Evolutionary conservation across 2,113 vertebrate species (phyloP), one percentile per base, ranked within the genome.

Genomic region (Hippolais icterina): DNA sequence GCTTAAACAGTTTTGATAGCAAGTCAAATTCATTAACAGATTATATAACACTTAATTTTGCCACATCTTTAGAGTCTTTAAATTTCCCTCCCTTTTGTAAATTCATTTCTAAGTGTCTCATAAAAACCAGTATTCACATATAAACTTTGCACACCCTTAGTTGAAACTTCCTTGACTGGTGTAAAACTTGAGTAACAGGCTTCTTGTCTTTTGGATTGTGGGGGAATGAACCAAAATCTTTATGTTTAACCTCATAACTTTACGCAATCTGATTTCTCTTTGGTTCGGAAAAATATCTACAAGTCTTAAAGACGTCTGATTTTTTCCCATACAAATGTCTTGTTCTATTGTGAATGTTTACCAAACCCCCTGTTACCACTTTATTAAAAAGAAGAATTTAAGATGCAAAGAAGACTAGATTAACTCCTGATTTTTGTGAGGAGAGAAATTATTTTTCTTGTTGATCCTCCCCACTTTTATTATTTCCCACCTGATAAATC

Each of bases 21-120:
- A 88, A 96, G 47, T 94, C 96, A 93, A 96, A 94, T 84, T 91
- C 1, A 81, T 87, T 80, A 42, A 23, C 37, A 94, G 37, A 94
- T 82, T 95, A 80, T 83, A 84, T 96, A 94, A 83, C 33, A 88
- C 44, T 90, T 94, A 80, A 89, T 96, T 96, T 98, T 92, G 79
- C 87, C 60, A 76, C 11, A 46, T 39, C 41, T 63, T 95, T 92
- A 91, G 65, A 92, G 53, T 46, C 50, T 93, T 97, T 83, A 94
- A 70, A 46, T 95, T 95, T 96, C 74, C 70, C 41, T 71, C 53
- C 79, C 11, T 83, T 53, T 93, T 27, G 5, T 33, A 83, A 72
- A 72, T 50, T 33, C 13, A 87, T 95, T 97, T 92, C 28, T 85
- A 91, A 83, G 7, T n/a, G n/a, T 91, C 33, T 33, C 81, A 68